Evolutionary conservation across 2,797 vertebrate genomes (phyloP), one percentile per base, ranked within the genome.

Genomic region (Spondyliosoma cantharus): DNA sequence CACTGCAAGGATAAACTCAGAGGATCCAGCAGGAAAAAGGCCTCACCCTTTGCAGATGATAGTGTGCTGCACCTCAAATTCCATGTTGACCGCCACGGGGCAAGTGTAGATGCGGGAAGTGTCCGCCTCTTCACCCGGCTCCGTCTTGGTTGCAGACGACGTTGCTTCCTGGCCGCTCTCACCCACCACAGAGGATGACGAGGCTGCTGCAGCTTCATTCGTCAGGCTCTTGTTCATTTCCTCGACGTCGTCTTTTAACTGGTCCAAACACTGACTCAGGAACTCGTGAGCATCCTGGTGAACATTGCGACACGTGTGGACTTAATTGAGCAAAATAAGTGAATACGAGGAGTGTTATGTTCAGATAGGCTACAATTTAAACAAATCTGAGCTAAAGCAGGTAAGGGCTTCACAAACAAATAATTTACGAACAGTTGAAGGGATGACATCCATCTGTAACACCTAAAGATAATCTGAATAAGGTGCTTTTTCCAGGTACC

Each of bases 191-290:
- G 88, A 71, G 2, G 85, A 86, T 0, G 80, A 78, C 0, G 83
- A 76, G 1, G 82, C 85, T n/a, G 93, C 85, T 0, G 92, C 29
- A 2, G 93, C 54, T 48, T 99, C 98, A 1, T 90, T 96, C 64
- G 95, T 96, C 94, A 96, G 97, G 77, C 92, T 97, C 93, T 98
- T 99, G 91, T 99, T 99, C 85, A 99, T 93, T 82, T 98, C 99
- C 86, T 98, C 98, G 90, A 99, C 97, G n/a, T 99, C 98, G 15
- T 99, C 98, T 87, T 99, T 99, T 65, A 99, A 92, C 90, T 99
- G 98, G 91, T 99, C 98, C 92, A 99, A 93, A 93, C 98, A 99
- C 91, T 99, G 98, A 89, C 98, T 98, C 90, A 99, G 89, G 91
- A 99, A 99, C 92, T 99, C 98, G 67, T 99, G 98, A 45, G 98